These are phyloP conservation scores for Catostomus latipinnis DNA, from an alignment of 2,797 vertebrate genomes.

Conservation along the genomic window DNA sequence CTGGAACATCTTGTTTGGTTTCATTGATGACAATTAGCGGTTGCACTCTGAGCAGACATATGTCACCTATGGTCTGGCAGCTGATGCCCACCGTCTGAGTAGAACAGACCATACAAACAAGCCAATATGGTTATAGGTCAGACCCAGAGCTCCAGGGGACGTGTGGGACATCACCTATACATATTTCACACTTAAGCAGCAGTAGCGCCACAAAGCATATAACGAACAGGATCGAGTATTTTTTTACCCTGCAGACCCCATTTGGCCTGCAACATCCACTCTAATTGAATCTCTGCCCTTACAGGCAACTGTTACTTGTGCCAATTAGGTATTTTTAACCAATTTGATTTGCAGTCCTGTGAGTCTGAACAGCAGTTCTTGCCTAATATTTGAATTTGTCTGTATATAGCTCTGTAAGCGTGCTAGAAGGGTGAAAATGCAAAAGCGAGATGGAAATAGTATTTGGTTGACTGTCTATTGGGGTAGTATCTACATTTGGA, in stretches of 20 bases:
- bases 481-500: constrained; percentile 7
- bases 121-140: constrained; percentile 4
- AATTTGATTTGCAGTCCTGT: constrained; percentile 52
- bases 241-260: constrained; percentile 41
- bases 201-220: not conserved
- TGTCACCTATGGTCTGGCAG: constrained; percentile 5
- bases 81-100: constrained; percentile 18
- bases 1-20: not conserved
- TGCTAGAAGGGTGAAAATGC: not conserved
- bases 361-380: constrained; percentile 48
- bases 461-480: constrained; percentile 25
- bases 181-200: not conserved
- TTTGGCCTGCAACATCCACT: constrained; percentile 38
- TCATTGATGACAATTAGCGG: not conserved
- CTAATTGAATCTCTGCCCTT: constrained; percentile 48
- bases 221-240: constrained; percentile 22
- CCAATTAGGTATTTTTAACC: constrained; percentile 57
- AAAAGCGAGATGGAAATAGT: constrained; percentile 1
- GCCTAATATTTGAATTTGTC: constrained; percentile 6
- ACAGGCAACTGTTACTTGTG: constrained; percentile 47
- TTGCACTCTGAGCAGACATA: not conserved
- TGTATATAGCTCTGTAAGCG: not conserved
- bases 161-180: constrained; percentile 5
- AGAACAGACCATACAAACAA: constrained; percentile 25
- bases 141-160: constrained; percentile 3